A percentile compares a stretch with the other conserved stretches of the same genome.
Conservation (phyloP, 2,113 vertebrate species). For the Rhabdornis inornatus region DNA sequence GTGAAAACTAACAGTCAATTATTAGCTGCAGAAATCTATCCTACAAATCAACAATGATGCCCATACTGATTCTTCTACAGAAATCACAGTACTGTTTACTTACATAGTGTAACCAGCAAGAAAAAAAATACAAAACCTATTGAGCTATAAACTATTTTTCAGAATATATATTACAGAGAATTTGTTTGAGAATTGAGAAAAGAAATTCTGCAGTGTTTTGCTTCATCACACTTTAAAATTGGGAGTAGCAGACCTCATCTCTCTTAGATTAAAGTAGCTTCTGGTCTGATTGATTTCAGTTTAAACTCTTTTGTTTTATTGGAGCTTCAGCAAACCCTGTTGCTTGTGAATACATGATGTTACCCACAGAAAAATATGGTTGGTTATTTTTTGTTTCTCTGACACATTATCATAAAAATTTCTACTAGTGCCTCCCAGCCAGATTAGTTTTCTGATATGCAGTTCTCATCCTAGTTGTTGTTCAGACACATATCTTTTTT, state of each 20-base stretch:
- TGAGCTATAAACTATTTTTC: neutral
- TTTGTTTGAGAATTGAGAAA: neutral
- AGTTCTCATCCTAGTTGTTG: neutral
- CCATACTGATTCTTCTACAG: neutral
- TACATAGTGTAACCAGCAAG: neutral
- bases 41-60: neutral
- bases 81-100: neutral
- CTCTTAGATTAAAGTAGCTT: neutral
- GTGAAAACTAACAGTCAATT: neutral
- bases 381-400: neutral
- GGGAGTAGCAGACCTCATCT: neutral
- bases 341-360: neutral
- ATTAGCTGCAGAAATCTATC: neutral
- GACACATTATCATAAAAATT: conserved; percentile 45
- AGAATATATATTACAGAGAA: neutral
- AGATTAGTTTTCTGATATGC: conserved; percentile 12
- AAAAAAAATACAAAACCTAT: neutral
- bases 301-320: neutral
- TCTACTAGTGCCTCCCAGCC: neutral
- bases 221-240: neutral
- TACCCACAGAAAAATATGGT: neutral
- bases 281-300: neutral
- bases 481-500: neutral
- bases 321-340: neutral
- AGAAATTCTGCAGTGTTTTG: neutral